A percentile compares a stretch with the other conserved stretches of the same genome.
phyloP scores from a whole-genome alignment of 2,113 vertebrate species.

The Bolborhynchus lineola region DNA sequence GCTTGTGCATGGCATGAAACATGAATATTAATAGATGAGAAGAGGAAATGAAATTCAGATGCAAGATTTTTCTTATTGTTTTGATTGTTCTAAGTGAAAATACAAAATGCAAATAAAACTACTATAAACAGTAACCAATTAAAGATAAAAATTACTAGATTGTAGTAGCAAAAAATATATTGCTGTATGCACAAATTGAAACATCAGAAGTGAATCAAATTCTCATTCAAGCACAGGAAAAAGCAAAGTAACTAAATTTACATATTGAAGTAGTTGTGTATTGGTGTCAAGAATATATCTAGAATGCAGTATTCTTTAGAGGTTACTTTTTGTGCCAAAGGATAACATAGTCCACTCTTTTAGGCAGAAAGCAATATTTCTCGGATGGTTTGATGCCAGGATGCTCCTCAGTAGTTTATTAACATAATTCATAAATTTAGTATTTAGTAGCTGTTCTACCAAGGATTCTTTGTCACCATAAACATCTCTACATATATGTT shows the following conservation, averaged over 20 bases:
- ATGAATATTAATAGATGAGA: conserved; percentile 3
- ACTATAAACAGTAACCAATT: background rate
- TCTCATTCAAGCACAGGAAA: background rate
- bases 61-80: background rate
- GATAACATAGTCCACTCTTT: background rate
- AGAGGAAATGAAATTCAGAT: background rate
- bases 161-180: background rate
- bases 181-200: background rate
- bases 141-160: background rate
- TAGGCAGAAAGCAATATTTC: background rate
- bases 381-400: background rate
- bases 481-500: background rate
- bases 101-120: background rate
- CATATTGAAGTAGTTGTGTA: conserved; percentile 4
- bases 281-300: conserved; percentile 39
- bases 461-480: background rate
- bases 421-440: background rate
- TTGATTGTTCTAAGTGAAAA: background rate
- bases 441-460: background rate
- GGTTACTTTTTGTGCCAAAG: conserved; percentile 8
- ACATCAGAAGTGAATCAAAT: conserved; percentile 11
- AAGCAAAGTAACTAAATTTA: background rate
- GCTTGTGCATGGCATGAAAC: background rate
- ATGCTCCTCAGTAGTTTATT: background rate
- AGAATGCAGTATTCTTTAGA: conserved; percentile 6